A percentile compares a stretch with the other conserved stretches of the same genome.
Evolutionary conservation across 2,888 invertebrate species (phyloP).

Genomic region (Cataglyphis rosenhaueri): DNA sequence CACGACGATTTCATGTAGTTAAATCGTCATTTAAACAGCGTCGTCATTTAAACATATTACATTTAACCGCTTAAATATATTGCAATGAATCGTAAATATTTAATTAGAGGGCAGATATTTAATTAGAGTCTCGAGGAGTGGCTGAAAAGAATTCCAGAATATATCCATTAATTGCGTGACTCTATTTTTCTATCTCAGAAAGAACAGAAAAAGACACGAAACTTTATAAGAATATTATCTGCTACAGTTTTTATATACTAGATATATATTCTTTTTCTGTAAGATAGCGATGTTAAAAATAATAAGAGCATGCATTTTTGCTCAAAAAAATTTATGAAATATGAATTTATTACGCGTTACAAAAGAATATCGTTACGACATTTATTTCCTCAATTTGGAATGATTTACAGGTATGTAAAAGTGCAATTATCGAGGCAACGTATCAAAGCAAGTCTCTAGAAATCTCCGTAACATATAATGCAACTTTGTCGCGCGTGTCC

Average conservation of each 20-base stretch:
- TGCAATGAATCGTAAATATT: constrained; percentile 1
- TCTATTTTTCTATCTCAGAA: neutral
- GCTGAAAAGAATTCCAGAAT: neutral
- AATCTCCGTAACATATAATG: constrained; percentile 57
- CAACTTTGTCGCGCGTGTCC: constrained; percentile 56
- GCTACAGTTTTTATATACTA: neutral
- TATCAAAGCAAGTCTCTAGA: constrained; percentile 19
- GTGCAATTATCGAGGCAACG: constrained; percentile 40
- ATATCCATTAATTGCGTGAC: neutral
- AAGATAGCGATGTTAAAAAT: neutral
- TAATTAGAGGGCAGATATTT: neutral
- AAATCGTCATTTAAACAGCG: constrained; percentile 31
- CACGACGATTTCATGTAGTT: constrained; percentile 5
- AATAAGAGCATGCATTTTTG: neutral
- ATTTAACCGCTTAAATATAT: neutral
- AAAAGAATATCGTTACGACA: constrained; percentile 2
- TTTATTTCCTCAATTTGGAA: constrained; percentile 12
- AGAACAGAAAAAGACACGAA: neutral
- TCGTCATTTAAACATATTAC: constrained; percentile 20
- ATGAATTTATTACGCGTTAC: neutral
- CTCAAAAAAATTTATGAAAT: neutral
- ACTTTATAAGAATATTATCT: neutral
- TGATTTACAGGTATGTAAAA: constrained; percentile 42
- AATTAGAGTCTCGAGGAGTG: neutral
- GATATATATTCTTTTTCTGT: neutral